Evolutionary conservation across 2,797 vertebrate species (phyloP).

Genomic region (Phoeniculus purpureus): DNA sequence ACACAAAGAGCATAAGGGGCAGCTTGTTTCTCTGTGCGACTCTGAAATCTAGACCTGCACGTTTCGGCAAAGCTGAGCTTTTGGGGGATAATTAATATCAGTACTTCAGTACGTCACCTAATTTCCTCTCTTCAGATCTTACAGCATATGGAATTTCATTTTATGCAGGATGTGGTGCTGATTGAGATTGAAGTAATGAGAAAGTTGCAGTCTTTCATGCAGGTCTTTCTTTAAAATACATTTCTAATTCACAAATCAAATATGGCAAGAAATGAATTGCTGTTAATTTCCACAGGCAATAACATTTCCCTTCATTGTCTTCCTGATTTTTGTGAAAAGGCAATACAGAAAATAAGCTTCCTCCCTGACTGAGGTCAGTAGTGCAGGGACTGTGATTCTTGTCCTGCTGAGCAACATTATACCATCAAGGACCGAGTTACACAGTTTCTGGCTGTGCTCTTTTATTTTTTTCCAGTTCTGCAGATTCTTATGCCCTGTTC

Average conservation of each 20-base stretch:
- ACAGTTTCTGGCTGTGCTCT: conserved; percentile 50
- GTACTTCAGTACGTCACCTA: not conserved
- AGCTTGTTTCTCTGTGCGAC: not conserved
- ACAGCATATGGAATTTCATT: not conserved
- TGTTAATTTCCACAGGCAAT: conserved; percentile 5
- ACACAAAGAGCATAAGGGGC: not conserved
- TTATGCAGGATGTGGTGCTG: not conserved
- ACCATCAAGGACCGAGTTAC: conserved; percentile 39
- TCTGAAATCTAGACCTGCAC: not conserved
- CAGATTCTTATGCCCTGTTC: conserved; percentile 67
- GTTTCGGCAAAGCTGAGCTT: not conserved
- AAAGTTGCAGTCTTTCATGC: not conserved
- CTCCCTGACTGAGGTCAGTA: not conserved
- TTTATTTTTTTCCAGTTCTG: conserved; percentile 39
- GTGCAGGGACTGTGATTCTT: conserved; percentile 6
- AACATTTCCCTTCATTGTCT: conserved; percentile 8
- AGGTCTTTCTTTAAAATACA: not conserved
- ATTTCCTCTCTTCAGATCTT: not conserved
- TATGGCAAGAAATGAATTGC: conserved; percentile 10
- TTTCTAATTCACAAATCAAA: conserved; percentile 20
- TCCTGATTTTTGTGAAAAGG: conserved; percentile 3
- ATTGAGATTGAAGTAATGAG: not conserved
- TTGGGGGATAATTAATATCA: not conserved
- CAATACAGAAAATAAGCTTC: conserved; percentile 1
- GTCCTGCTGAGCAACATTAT: conserved; percentile 56